Base-by-base conservation (phyloP, 2,888 invertebrate genomes). In the Limnephilus marmoratus region DNA sequence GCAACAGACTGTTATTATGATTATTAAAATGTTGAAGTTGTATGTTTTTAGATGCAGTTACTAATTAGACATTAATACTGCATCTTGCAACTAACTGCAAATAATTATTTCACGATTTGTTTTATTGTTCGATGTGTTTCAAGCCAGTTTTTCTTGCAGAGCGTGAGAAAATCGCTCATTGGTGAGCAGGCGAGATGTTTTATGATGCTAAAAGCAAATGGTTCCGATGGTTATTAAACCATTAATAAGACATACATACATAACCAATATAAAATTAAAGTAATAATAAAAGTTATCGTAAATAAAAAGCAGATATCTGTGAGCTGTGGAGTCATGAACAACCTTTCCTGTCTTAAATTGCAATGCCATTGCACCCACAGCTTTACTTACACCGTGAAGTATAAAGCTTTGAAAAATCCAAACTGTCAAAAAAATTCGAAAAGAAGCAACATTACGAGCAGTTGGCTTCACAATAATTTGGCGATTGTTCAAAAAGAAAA, bases 91-190 rank as follows among this genome's bases (percentile, higher is more conserved):
- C 41, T 86, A 86, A 86, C 41, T 86, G 86, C 45, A 86, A 24
- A 86, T 86, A 86, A 45, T 41, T 86, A 45, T 41, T 86, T 49
- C 45, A n/a, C 29, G 85, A 85, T 24, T 41, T 24, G 49, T 86
- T 86, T 86, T 86, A 86, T 86, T 86, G 86, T 86, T 86, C 86
- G 45, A 83, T 37, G 11, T 83, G 83, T 83, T 83, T 83, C 15
- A 41, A 37, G 83, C 5, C 24, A 83, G 83, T 83, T 83, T 83
- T 83, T 83, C 68, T 9, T 13, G 83, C 11, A 37, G 83, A 83
- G 83, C 83, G 83, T 83, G 83, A 83, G 83, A 83, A 18, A 37
- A 83, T 83, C 11, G 41, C 24, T 41, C 37, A 83, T 83, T 24
- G 83, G 9, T 24, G 24, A 68, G 24, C 68, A 68, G n/a, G 68